Evolutionary conservation across 2,888 invertebrate species (phyloP), one percentile per base, ranked within the genome.

Genomic region (Drosophila affinis): DNA sequence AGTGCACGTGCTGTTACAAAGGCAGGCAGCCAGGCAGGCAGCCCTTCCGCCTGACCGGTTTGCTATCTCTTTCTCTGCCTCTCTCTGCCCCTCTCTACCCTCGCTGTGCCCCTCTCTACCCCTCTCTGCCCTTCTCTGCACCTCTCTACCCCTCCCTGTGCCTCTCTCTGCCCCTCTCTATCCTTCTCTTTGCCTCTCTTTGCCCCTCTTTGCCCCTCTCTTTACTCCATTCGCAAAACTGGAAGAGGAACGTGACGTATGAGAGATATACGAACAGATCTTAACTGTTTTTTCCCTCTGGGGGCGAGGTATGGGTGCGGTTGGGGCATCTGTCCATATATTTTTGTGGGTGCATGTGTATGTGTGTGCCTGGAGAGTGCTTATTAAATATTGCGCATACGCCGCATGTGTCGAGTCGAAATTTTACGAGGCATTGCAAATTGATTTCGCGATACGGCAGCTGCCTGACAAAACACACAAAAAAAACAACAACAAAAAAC

Each of bases 361-460:
- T 45, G 32, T 45, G 45, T 63, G 39, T 47, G 18, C 4, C 5
- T 1, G 47, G 51, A 58, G 56, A 75, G 72, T 81, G 78, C 76
- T 83, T 83, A 85, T 87, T 84, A 87, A 87, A 83, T 85, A 79
- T 77, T 83, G 75, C 75, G 72, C 79, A 87, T 81, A 77, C 79
- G 75, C 53, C 72, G 62, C 72, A 79, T 77, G 67, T 87, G 79
- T 70, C 74, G 71, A 55, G 70, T 51, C 59, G 71, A 60, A 78
- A 76, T 78, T 75, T 84, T 81, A 77, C 73, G 68, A 81, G 53
- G 55, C 72, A 45, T 34, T 49, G 73, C 58, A 87, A 74, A 79
- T 68, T 77, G 72, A 84, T 65, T 75, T 71, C 59, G 67, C 67
- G 60, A 69, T 72, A 53, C 81, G 81, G 87, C 87, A 87, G 73